Evolutionary conservation across 2,797 vertebrate genomes (phyloP).

Genomic region (Masticophis lateralis): DNA sequence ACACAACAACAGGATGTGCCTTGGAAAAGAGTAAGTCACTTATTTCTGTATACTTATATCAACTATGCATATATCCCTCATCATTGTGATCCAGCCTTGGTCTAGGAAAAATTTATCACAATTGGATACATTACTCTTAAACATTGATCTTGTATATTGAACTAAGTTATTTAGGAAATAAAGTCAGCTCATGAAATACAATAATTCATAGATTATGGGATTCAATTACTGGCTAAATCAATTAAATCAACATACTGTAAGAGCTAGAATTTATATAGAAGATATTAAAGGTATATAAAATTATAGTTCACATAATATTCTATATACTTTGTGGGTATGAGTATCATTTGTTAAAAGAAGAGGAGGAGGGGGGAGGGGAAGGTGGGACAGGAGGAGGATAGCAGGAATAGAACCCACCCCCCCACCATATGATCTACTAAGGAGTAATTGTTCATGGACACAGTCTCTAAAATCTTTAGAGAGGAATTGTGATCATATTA

Average conservation of each 20-base stretch:
- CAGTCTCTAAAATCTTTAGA: background rate
- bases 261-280: background rate
- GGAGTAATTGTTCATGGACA: background rate
- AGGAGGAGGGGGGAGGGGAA: background rate
- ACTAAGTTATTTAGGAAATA: background rate
- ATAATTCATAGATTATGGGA: background rate
- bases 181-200: background rate
- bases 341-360: background rate
- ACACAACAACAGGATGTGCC: conserved; percentile 85
- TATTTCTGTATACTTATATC: conserved; percentile 4
- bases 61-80: background rate
- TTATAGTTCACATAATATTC: background rate
- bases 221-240: background rate
- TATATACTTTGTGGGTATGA: background rate
- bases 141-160: background rate
- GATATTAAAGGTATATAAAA: background rate
- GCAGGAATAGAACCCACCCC: background rate
- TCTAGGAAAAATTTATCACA: background rate
- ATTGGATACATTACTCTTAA: background rate
- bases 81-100: background rate
- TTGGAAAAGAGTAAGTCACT: conserved; percentile 74
- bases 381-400: background rate
- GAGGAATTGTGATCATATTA: background rate
- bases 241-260: background rate
- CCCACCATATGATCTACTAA: background rate